These are phyloP conservation scores for Cantharis nigra DNA, from an alignment of 2,888 invertebrate species.

Conservation along the genomic window DNA sequence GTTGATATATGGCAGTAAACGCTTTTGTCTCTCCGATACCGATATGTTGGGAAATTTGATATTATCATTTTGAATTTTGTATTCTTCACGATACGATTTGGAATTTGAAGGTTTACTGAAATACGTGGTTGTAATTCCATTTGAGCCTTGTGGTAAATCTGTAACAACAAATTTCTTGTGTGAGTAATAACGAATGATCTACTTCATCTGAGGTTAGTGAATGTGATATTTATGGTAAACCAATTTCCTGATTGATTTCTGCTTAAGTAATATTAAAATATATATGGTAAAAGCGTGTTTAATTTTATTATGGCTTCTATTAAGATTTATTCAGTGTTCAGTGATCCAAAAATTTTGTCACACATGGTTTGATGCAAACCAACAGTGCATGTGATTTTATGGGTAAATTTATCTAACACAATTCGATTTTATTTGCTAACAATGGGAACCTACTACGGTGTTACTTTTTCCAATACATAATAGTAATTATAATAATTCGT, in stretches of 20 bases:
- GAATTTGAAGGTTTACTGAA: constrained; percentile 49
- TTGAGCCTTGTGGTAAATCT: constrained; percentile 35
- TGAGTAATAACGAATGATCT: background rate
- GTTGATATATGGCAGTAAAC: constrained; percentile 82
- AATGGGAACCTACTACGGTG: background rate
- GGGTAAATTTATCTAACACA: background rate
- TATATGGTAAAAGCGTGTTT: background rate
- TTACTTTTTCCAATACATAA: background rate
- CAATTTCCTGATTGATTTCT: background rate
- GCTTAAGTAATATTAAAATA: background rate
- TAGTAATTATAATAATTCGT: background rate
- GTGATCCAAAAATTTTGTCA: background rate
- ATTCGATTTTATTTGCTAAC: background rate
- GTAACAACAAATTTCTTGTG: constrained; percentile 27
- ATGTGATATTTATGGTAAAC: background rate
- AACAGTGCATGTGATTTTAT: background rate
- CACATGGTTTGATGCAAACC: background rate
- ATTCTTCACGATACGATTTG: constrained; percentile 33
- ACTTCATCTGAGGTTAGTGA: background rate
- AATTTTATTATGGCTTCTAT: background rate
- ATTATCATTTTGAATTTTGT: constrained; percentile 37
- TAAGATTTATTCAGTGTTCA: background rate
- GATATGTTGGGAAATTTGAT: constrained; percentile 48
- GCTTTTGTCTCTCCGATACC: constrained; percentile 71
- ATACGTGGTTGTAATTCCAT: constrained; percentile 48